Conservation (phyloP, 23 tunicate species). For the Ciona savignyi region DNA sequence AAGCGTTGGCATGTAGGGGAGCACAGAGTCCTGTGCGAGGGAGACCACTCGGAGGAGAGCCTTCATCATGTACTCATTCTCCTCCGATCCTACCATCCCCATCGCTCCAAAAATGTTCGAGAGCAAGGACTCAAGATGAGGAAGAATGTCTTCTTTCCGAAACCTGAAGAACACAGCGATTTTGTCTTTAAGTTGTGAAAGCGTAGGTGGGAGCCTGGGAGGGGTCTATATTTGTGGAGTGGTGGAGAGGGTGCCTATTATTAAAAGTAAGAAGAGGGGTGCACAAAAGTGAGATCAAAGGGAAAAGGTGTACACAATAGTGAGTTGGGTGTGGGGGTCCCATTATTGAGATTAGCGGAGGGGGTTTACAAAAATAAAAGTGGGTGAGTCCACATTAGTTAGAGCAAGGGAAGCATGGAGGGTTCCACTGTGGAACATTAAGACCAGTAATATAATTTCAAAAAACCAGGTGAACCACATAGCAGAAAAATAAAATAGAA, state of each 20-base stretch:
- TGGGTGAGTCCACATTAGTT: no score
- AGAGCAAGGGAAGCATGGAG: no score
- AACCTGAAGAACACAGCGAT: conserved; percentile 16
- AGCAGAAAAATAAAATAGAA: no score
- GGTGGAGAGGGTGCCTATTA: not conserved
- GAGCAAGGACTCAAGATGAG: conserved; percentile 46
- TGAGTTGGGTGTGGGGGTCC: no score
- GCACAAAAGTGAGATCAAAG: no score
- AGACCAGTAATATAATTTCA: no score
- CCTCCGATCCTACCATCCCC: conserved; percentile 52
- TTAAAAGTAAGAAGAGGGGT: not conserved
- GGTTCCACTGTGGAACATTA: no score
- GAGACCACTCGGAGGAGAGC: conserved; percentile 68
- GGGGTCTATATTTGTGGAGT: not conserved
- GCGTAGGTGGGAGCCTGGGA: no score
- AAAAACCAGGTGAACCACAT: no score
- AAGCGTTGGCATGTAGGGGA: conserved; percentile 55
- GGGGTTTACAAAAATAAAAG: no score
- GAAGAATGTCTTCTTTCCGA: conserved; percentile 40
- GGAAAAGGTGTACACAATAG: no score
- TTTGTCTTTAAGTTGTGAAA: not conserved
- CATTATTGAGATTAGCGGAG: no score
- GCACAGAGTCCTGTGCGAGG: conserved; percentile 31
- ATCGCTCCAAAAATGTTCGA: conserved; percentile 46
- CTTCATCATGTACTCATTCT: conserved; percentile 91